Base-by-base conservation (phyloP, 2,888 invertebrate genomes). In the Phalangium opilio region DNA sequence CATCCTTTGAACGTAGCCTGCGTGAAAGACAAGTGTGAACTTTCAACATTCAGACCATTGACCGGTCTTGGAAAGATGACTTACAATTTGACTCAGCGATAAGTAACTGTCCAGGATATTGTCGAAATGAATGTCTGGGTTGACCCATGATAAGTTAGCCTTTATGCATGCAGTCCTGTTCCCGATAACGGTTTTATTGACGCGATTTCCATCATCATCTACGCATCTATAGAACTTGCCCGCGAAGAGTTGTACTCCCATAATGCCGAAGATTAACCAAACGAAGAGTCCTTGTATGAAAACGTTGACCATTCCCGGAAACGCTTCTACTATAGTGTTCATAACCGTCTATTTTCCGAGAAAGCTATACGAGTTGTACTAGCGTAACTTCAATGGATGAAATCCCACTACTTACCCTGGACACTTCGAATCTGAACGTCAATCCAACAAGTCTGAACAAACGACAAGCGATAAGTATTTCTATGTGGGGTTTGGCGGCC, bases 231-330 rank as follows among this genome's bases (percentile, higher is more conserved):
- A 85, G 71, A 91, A 95, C 74, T 89, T 89, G 66, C 95, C 95
- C 70, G 86, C 86, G 69, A 95, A 95, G 62, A 95, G 77, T 70
- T 96, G 91, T 52, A 95, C 95, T 59, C 95, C 95, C 89, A 96
- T 93, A 63, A 96, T 96, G 67, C 93, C 89, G 71, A 96, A 96
- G 70, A 96, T 95, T 62, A 96, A 80, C 95, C 95, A 96, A 76
- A 96, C 95, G 72, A 96, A 93, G 67, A 96, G 81, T 76, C 95
- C 95, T 71, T 95, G 95, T 69, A 96, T 78, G 68, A 96, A 76
- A 72, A 96, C 95, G 75, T 96, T 93, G 79, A 91, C 90, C 78
- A 96, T 95, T 73, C 90, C 89, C 70, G 95, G 95, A 73, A 96
- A 93, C 67, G 95, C 93, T 75, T 93, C 91, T 63, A 96, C 89